phyloP scores from a whole-genome alignment of 2,888 invertebrate genomes.

The Notodonta dromedarius region DNA sequence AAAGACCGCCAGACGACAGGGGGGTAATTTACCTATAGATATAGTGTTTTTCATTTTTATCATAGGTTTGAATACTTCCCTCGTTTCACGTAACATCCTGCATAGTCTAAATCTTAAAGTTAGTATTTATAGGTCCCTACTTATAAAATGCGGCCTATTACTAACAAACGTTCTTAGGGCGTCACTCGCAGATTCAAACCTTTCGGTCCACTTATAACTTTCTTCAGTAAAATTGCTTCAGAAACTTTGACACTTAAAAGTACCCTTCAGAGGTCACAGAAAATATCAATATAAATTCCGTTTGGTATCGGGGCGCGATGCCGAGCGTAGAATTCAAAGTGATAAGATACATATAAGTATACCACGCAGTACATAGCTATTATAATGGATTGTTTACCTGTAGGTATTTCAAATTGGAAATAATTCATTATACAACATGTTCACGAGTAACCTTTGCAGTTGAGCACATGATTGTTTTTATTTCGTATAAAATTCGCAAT shows the following conservation, averaged over 20 bases:
- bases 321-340: slow-evolving; percentile 6
- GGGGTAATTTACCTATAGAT: too few relatives aligned
- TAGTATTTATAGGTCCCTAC: neutral
- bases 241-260: slow-evolving; percentile 39
- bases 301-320: slow-evolving; percentile 20
- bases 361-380: too few relatives aligned
- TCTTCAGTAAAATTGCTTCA: slow-evolving; percentile 32
- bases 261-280: slow-evolving; percentile 27
- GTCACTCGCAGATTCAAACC: slow-evolving; percentile 35
- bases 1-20: too few relatives aligned
- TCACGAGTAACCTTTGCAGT: too few relatives aligned
- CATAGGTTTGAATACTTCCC: too few relatives aligned
- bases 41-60: too few relatives aligned
- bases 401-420: neutral
- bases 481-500: too few relatives aligned
- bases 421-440: neutral
- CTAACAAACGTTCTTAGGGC: slow-evolving; percentile 34
- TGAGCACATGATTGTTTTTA: too few relatives aligned
- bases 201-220: slow-evolving; percentile 41
- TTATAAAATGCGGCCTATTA: slow-evolving; percentile 36
- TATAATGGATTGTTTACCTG: neutral
- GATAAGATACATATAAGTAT: neutral
- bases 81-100: too few relatives aligned
- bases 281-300: slow-evolving; percentile 32
- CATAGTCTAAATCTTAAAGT: too few relatives aligned